A percentile compares a stretch with the other conserved stretches of the same genome.
Evolutionary conservation across 2,113 vertebrate genomes (phyloP).

Genomic region (Daphoenositta chrysoptera): DNA sequence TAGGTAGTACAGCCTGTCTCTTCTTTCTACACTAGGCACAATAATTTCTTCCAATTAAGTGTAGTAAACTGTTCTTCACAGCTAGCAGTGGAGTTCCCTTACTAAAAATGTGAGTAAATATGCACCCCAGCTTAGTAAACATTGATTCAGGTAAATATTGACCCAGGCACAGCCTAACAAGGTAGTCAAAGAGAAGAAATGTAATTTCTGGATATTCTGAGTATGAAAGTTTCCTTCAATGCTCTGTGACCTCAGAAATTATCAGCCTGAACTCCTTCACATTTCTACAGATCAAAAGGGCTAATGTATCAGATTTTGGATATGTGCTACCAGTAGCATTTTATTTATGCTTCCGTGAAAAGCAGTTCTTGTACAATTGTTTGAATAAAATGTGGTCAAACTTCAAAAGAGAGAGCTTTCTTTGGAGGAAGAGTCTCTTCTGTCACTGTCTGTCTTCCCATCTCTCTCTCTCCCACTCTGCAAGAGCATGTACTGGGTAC

Average conservation of each 20-base stretch:
- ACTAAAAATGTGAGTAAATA: constrained; percentile 4
- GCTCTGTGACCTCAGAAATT: not conserved
- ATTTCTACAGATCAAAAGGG: not conserved
- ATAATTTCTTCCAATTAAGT: not conserved
- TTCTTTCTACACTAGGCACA: not conserved
- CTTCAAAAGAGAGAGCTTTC: not conserved
- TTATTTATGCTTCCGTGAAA: not conserved
- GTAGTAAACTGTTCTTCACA: not conserved
- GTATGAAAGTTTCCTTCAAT: not conserved
- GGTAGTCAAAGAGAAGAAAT: not conserved
- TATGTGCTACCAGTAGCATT: not conserved
- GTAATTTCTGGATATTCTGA: not conserved
- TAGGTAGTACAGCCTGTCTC: not conserved
- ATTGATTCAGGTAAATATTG: constrained; percentile 12
- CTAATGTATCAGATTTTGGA: not conserved
- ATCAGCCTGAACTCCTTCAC: not conserved
- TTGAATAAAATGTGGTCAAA: not conserved
- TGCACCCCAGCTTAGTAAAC: not conserved
- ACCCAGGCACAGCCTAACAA: not conserved
- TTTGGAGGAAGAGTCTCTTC: not conserved
- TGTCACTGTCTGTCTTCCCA: not conserved
- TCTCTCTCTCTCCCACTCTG: not conserved
- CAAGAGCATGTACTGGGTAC: not conserved
- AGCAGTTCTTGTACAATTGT: not conserved
- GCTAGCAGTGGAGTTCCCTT: not conserved